Conservation (phyloP, 2,113 vertebrate genomes). For the Prochilodus magdalenae region DNA sequence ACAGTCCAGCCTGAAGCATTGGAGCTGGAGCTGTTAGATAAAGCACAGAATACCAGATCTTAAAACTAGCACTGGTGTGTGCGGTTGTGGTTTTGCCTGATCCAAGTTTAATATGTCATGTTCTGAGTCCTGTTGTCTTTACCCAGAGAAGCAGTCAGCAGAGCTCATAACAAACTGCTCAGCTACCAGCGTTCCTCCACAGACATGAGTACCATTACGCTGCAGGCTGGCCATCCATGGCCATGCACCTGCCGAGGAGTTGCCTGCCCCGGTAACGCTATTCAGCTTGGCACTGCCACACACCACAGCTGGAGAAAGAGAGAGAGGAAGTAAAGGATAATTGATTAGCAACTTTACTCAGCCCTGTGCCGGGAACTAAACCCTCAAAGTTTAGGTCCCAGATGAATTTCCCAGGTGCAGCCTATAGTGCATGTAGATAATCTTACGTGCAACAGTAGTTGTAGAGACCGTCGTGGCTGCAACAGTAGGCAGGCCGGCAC, state of each 20-base stretch:
- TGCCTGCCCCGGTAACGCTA: conserved; percentile 10
- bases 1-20: conserved; percentile 55
- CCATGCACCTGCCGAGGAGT: conserved; percentile 60
- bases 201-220: conserved; percentile 59
- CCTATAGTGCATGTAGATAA: background rate
- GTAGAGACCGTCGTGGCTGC: background rate
- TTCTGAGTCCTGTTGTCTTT: background rate
- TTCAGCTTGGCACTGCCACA: conserved; percentile 62
- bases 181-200: conserved; percentile 76
- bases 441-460: conserved; percentile 30
- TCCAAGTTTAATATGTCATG: background rate
- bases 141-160: conserved; percentile 68
- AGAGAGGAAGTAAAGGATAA: background rate
- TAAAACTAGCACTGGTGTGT: background rate
- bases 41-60: background rate
- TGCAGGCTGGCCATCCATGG: conserved; percentile 83
- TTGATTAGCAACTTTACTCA: background rate
- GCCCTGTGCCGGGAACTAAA: background rate
- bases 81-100: background rate
- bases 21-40: conserved; percentile 35
- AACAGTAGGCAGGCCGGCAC: conserved; percentile 5
- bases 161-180: conserved; percentile 69
- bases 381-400: no score
- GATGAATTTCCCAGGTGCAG: no score
- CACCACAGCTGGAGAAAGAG: conserved; percentile 58